A percentile compares a stretch with the other conserved stretches of the same genome.
Evolutionary conservation across 2,797 vertebrate genomes (phyloP).

Genomic region (Mus spretus): DNA sequence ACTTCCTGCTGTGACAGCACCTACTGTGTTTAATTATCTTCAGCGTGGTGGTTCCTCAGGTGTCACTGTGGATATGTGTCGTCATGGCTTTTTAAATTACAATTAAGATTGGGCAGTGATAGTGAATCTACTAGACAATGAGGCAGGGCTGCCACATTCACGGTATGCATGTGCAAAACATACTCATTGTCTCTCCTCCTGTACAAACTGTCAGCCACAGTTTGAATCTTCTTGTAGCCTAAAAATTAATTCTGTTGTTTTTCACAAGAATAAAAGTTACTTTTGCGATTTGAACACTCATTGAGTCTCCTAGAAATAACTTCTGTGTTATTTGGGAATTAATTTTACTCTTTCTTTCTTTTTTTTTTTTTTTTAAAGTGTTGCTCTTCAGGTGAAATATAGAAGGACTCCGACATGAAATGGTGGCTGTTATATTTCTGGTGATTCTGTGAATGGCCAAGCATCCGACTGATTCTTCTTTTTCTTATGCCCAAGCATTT

Average conservation of each 20-base stretch:
- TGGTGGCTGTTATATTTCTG: not conserved
- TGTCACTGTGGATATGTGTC: not conserved
- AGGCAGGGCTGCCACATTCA: not conserved
- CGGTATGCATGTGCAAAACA: not conserved
- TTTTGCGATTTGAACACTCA: conserved; percentile 10
- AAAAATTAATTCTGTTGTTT: not conserved
- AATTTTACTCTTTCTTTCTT: not conserved
- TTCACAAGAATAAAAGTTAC: not conserved
- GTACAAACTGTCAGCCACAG: not conserved
- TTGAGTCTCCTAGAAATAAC: not conserved
- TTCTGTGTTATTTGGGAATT: not conserved
- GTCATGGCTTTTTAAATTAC: not conserved
- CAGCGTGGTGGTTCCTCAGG: not conserved
- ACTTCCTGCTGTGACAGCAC: not conserved
- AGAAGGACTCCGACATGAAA: not conserved
- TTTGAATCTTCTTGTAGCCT: not conserved
- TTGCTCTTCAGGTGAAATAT: not conserved
- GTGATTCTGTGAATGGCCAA: not conserved
- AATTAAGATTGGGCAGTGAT: not conserved
- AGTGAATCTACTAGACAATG: not conserved
- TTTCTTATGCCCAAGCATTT: not conserved
- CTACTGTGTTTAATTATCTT: not conserved
- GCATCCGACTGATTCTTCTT: not conserved
- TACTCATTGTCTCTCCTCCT: not conserved
- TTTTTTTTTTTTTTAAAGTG: not conserved